Evolutionary conservation across 2,113 vertebrate genomes (phyloP), one percentile per base, ranked within the genome.

Genomic region (Oryzias curvinotus): DNA sequence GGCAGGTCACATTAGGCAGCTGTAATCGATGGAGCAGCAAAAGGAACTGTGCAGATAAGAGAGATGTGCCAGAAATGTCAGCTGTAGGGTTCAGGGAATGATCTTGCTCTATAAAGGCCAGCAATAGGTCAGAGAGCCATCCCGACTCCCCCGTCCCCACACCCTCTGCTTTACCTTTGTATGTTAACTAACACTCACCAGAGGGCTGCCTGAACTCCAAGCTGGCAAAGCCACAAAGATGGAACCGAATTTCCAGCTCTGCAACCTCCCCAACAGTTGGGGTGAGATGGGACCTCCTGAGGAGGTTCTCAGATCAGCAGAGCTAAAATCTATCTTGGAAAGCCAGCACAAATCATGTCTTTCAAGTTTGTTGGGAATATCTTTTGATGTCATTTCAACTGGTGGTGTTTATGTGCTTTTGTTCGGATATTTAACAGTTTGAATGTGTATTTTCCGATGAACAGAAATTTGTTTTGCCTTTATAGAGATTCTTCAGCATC

Each of bases 161-260:
- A 57, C 36, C 52, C 69, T 62, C 78, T 55, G 66, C 84, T 80
- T 85, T 83, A 71, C 80, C 86, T 84, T 68, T 76, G 57, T 76
- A 73, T 85, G 77, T 91, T 94, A 93, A 92, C 81, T 93, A 93
- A 91, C 51, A 47, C 76, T 91, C 88, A 88, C 60, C 88, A 86
- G 84, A 82, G 65, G 81, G 65, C 57, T 48, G 78, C 70, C 62
- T 83, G 82, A 75, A 79, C 82, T 77, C 45, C 1, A 69, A 65
- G 66, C 77, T 81, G 76, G 81, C 78, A 81, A 56, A 71, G 78
- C 65, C 72, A 73, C 52, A 13, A 73, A 84, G 63, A 64, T 75
- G 78, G 81, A 79, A 78, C 64, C 54, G 30, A 68, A 81, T 65
- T 67, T 79, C 77, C 81, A 75, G 77, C 76, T 72, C 59, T 56